These are phyloP conservation scores for Ornithorhynchus anatinus DNA, from an alignment of 2,113 vertebrate genomes.

Conservation along the genomic window DNA sequence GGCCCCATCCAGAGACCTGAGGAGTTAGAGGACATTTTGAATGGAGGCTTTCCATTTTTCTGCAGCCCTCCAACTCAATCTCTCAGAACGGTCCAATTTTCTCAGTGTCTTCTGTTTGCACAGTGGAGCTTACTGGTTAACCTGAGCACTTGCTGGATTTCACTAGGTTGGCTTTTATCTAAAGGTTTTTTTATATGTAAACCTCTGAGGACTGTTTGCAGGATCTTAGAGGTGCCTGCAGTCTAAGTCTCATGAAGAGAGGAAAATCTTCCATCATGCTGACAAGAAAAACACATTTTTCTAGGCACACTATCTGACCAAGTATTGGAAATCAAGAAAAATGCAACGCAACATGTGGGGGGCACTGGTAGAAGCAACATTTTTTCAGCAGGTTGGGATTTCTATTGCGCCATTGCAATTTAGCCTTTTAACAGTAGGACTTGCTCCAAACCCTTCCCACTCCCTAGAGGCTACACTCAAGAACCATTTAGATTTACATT, in stretches of 20 bases:
- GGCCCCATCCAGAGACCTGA: not conserved
- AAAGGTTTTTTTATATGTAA: constrained; percentile 15
- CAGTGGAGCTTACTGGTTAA: not conserved
- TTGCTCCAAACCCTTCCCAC: not conserved
- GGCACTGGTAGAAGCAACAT: not conserved
- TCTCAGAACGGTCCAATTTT: not conserved
- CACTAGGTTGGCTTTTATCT: constrained; percentile 27
- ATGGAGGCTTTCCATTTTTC: not conserved
- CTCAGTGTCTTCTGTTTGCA: constrained; percentile 32
- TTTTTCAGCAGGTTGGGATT: constrained; percentile 2
- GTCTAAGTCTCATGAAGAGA: not conserved
- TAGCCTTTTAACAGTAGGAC: constrained; percentile 26
- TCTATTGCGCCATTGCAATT: constrained; percentile 12
- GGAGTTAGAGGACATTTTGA: not conserved
- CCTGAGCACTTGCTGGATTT: constrained; percentile 26
- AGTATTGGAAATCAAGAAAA: not conserved
- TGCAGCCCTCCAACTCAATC: not conserved
- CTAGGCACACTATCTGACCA: not conserved
- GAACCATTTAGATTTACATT: constrained; percentile 61
- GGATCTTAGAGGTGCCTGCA: constrained; percentile 9
- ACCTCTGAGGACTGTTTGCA: constrained; percentile 26
- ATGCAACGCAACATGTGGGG: not conserved
- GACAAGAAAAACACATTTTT: constrained; percentile 7
- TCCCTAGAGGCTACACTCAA: constrained; percentile 28
- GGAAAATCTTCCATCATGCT: not conserved